Evolutionary conservation across 2,797 vertebrate genomes (phyloP), one percentile per base, ranked within the genome.

Genomic region (Erethizon dorsatum): DNA sequence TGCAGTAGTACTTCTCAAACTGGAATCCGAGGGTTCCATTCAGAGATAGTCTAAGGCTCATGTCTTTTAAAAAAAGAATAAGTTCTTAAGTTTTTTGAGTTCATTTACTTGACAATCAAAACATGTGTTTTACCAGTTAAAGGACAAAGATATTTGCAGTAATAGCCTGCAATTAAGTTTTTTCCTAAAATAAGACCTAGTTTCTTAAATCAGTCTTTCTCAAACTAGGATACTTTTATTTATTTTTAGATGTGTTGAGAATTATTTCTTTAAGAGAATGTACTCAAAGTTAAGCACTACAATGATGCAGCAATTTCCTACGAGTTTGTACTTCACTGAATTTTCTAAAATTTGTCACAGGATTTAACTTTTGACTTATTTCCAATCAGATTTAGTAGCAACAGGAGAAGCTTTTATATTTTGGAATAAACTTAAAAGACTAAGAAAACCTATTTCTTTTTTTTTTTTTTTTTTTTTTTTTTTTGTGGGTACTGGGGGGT

Each of bases 201-300:
- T 93, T 94, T 47, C 47, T n/a, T 89, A 79, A 93, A 52, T 83
- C 41, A 92, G 6, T 83, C 47, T 75, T 94, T 95, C 69, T 97
- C 22, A 92, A 52, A 73, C 37, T 84, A 56, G 24, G 5, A 52
- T 90, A 33, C 11, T 28, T 47, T 63, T 37, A 26, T 6, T 45
- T 88, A 65, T 31, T 82, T 57, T 88, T 96, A 92, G 45, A 67
- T 77, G 8, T 94, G 6, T 63, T 90, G 33, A 90, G 52, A 91
- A 24, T 57, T 63, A 88, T 88, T 92, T 79, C 63, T 92, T 93
- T 71, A 85, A 67, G 57, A 75, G 20, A 90, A 63, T 5, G n/a
- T 83, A 14, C 41, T 89, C 56, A 50, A 2, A 84, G 79, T 79
- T 92, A 65, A 96, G 63, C 37, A 61, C 41, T 71, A 0, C 83